Evolutionary conservation across 1,140 invertebrate species (phyloP).

Genomic region (Anthonomus grandis): DNA sequence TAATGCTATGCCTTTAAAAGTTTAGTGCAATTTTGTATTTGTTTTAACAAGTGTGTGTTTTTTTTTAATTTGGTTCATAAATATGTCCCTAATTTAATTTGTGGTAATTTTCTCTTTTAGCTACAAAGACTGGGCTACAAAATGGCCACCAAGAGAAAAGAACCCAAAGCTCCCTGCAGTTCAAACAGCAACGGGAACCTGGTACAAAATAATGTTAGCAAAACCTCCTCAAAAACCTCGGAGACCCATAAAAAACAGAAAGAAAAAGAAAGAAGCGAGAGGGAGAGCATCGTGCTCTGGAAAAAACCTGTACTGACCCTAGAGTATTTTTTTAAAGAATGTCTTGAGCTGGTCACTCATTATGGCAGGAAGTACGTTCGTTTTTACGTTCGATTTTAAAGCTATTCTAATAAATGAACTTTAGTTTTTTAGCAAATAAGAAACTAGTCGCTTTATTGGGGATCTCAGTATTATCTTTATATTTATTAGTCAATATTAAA

Average conservation of each 20-base stretch:
- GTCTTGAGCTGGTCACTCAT: slow-evolving; percentile 58
- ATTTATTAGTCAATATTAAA: slow-evolving; percentile 48
- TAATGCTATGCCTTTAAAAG: too few relatives aligned
- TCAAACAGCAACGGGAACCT: slow-evolving; percentile 27
- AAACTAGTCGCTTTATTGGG: slow-evolving; percentile 46
- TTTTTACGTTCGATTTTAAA: not conserved
- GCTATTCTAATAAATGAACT: slow-evolving; percentile 35
- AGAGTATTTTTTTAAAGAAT: slow-evolving; percentile 80
- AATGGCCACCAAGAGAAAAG: slow-evolving; percentile 44
- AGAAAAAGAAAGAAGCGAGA: slow-evolving; percentile 52
- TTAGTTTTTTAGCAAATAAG: slow-evolving; percentile 55
- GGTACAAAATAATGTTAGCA: slow-evolving; percentile 24
- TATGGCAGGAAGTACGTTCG: slow-evolving; percentile 54
- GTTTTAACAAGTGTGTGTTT: too few relatives aligned
- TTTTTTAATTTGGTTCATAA: too few relatives aligned
- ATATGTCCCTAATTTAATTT: too few relatives aligned
- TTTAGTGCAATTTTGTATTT: too few relatives aligned
- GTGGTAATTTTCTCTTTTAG: slow-evolving; percentile 42
- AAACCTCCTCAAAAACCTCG: slow-evolving; percentile 6
- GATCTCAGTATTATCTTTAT: slow-evolving; percentile 49
- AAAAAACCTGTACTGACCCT: slow-evolving; percentile 77
- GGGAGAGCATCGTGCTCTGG: slow-evolving; percentile 79
- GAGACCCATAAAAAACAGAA: slow-evolving; percentile 33
- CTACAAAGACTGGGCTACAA: slow-evolving; percentile 48
- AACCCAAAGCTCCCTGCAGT: slow-evolving; percentile 22